These are phyloP conservation scores for Mythimna impura DNA, from an alignment of 2,888 invertebrate genomes.

Conservation along the genomic window DNA sequence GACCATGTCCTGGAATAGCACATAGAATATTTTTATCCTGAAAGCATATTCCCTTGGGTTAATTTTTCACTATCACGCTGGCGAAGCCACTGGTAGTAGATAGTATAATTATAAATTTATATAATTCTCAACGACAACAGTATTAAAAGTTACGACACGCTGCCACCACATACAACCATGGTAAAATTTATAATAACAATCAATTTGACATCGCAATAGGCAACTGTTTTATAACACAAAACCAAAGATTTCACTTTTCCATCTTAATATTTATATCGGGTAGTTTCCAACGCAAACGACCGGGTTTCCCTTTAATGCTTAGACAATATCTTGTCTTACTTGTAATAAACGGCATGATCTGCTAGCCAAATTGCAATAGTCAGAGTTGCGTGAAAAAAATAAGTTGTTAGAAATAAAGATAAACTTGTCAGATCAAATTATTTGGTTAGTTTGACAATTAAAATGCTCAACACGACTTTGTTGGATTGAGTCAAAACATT, in stretches of 20 bases:
- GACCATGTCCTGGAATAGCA: too few species aligned
- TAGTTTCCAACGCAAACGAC: constrained; percentile 58
- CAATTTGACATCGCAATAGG: constrained; percentile 29
- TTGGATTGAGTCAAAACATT: neutral
- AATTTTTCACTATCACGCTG: too few species aligned
- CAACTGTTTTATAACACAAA: constrained; percentile 48
- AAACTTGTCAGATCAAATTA: neutral
- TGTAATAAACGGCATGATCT: constrained; percentile 48
- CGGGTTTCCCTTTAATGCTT: constrained; percentile 62
- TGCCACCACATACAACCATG: neutral
- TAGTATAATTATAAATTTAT: too few species aligned
- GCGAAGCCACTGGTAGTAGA: too few species aligned
- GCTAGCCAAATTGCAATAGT: constrained; percentile 11
- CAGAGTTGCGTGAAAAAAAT: constrained; percentile 21
- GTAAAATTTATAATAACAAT: constrained; percentile 33
- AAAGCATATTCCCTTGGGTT: too few species aligned
- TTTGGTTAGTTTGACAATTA: neutral
- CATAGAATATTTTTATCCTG: too few species aligned
- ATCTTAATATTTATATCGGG: constrained; percentile 62
- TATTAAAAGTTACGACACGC: constrained; percentile 19
- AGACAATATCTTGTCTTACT: constrained; percentile 54
- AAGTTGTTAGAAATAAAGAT: neutral
- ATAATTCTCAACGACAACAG: neutral
- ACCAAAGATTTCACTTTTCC: constrained; percentile 61
- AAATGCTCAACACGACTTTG: neutral